phyloP scores from a whole-genome alignment of 2,797 vertebrate genomes.

The Lepilemur septentrionalis region DNA sequence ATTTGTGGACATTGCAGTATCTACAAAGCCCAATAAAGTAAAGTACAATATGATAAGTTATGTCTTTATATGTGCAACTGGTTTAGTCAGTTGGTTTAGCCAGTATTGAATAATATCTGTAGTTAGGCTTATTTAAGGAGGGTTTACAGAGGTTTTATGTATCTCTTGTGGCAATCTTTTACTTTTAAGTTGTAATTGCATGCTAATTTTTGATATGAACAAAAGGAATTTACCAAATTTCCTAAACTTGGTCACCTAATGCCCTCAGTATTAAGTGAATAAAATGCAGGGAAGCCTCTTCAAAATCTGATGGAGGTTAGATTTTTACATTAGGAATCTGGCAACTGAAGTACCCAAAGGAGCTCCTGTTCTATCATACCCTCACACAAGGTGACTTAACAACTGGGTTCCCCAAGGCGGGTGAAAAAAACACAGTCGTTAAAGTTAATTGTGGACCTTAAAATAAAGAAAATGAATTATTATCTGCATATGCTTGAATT shows the following conservation, averaged over 20 bases:
- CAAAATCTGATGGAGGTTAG: neutral
- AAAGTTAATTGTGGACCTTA: neutral
- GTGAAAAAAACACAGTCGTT: neutral
- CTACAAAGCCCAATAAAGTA: neutral
- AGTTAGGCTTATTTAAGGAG: neutral
- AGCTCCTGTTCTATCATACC: neutral
- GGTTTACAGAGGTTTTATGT: neutral
- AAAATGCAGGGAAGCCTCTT: neutral
- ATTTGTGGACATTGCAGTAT: neutral
- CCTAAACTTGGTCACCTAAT: neutral
- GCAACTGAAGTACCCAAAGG: neutral
- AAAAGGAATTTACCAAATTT: neutral
- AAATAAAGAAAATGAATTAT: neutral
- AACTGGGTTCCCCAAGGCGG: too few relatives aligned
- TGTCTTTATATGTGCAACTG: neutral
- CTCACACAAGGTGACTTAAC: neutral
- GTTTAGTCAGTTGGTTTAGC: neutral
- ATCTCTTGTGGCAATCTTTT: neutral
- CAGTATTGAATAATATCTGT: neutral
- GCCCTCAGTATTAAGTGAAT: too few relatives aligned
- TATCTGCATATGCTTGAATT: neutral
- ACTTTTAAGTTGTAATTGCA: neutral
- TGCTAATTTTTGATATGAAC: neutral
- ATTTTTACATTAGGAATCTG: neutral
- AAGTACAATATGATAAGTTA: neutral